Base-by-base conservation (phyloP, 2,797 vertebrate genomes). In the Syndactyla subalaris region DNA sequence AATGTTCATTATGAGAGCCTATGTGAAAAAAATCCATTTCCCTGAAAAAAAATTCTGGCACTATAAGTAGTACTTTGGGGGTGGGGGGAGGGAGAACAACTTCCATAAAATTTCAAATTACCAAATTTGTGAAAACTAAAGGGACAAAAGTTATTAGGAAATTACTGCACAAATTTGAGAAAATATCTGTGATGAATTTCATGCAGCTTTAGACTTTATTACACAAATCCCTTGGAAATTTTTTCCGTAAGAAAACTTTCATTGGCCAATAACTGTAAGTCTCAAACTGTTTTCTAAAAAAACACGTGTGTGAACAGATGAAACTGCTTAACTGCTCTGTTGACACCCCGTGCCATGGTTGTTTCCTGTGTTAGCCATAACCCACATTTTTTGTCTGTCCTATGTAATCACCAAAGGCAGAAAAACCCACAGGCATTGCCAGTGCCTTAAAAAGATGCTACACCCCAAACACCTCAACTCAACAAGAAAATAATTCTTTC, bases 51-150 rank as follows among this genome's bases (percentile, higher is more conserved):
- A 70, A 58, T 3, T 38, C 48, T 86, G 54, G 34, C 51, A 73
- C 17, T 45, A 19, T 29, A 79, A 74, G 24, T 14, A 79, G 84
- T 41, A 57, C 43, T 83, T 87, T 32, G 21, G 14, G 23, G 45
- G 19, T 16, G 20, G 30, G 48, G 6, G 48, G 17, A 43, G 45
- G 45, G 14, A 10, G 49, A 29, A 52, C 22, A 43, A 6, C 8
- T 61, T 71, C 22, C 55, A 80, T 78, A 83, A 95, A 85, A 89
- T 34, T 43, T 89, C 32, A 79, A 66, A 78, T 92, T 67, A 86
- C 14, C 15, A 59, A 82, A 86, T 84, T 46, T 62, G 26, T 9
- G 0, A 91, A 88, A 85, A 71, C 71, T 85, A 59, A 71, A 70
- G 63, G 71, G 66, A 92, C 59, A 76, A 27, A 88, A 88, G 58